Evolutionary conservation across 2,113 vertebrate genomes (phyloP), one percentile per base, ranked within the genome.

Genomic region (Orycteropus afer): DNA sequence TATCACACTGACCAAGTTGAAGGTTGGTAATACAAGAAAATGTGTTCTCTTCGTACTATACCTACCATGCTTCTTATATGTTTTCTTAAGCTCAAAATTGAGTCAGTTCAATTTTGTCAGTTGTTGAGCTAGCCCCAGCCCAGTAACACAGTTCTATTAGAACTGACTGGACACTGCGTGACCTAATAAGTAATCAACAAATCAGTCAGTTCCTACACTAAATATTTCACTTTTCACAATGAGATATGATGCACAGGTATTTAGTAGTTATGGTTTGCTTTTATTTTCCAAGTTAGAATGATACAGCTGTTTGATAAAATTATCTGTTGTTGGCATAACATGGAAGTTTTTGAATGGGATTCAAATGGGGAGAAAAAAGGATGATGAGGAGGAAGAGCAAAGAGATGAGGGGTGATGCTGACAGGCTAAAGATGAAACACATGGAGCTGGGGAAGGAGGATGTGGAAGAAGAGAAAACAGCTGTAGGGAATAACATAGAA

Each of bases 241-340:
- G 17, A 90, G 32, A 77, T 11, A 71, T 29, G 83, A 94, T 88
- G 45, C 51, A 77, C 32, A 15, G 6, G 37, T 71, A 93, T 53
- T 69, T 93, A 29, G 47, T 78, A 74, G 25, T 88, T 73, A 79
- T 5, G 65, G 22, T 65, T 65, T 74, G 42, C 77, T 86, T 93
- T 95, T 61, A 92, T 89, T 96, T 92, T 87, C 10, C 59, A 73
- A 87, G 78, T 77, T 90, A 81, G 37, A 76, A 51, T 34, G 40
- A 89, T 69, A 20, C 14, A 91, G 77, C 13, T 85, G n/a, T 42
- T 81, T 88, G 49, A 18, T 78, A 76, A 95, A 93, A 79, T 20
- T 25, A n/a, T 69, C 85, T 53, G 9, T 22, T n/a, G 8, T 84
- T 67, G 61, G 37, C 17, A 74, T 81, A 89, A 27, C 27, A 82